Evolutionary conservation across 2,113 vertebrate species (phyloP), one percentile per base, ranked within the genome.

Genomic region (Zosterops borbonicus): DNA sequence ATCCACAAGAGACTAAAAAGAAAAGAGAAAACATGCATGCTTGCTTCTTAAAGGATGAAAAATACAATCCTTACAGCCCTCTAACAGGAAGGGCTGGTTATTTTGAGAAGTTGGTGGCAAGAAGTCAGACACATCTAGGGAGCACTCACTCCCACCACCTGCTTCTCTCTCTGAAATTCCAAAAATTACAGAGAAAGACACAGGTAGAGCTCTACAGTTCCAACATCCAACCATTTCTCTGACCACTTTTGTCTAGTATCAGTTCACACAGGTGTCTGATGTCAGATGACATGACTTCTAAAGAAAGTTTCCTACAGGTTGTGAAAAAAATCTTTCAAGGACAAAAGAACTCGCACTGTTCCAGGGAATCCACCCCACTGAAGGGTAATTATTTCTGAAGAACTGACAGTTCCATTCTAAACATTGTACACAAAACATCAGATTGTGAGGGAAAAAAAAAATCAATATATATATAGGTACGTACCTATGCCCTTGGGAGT

Each of bases 401-500:
- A 11, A 53, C 33, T 60, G 65, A 39, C 0, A 9, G 17, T 23
- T 83, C 76, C 50, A 12, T 23, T 78, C 50, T 44, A 42, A 22
- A 74, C 5, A 42, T 2, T 19, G 13, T 1, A 47, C 2, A 29
- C 2, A 60, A 63, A 21, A 21, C 4, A 39, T 31, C 37, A 83
- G 9, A 28, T 31, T 41, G 52, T 64, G 12, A 90, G 19, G 67
- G 9, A 23, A 35, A n/a, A 18, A 12, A 81, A 6, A 92, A 90
- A 22, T 47, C 2, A 53, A 47, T 10, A 59, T 96, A 96, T 94
- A 99, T 98, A 29, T 9, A 41, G 59, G 53, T 18, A 73, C 98
- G 97, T 97, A 99, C 99, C 99, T 21, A 98, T 44, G 50, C 99
- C 99, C 97, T 99, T 99, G 59, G 99, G 99, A 33, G 97, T 84